phyloP scores from a whole-genome alignment of 2,113 vertebrate species.

The Zapornia atra region DNA sequence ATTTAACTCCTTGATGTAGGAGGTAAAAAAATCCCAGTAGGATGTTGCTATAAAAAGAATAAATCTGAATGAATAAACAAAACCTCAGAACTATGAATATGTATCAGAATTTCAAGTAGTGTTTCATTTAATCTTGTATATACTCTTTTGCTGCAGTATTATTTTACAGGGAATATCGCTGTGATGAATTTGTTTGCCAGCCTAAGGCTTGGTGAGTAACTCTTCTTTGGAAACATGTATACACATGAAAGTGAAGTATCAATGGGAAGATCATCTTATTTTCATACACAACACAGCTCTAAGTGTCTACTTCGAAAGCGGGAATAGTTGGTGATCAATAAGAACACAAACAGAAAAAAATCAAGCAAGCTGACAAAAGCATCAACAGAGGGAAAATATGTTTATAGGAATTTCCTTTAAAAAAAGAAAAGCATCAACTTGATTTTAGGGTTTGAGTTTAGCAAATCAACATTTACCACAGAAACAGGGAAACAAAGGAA shows the following conservation, averaged over 20 bases:
- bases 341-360: neutral
- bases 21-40: slow-evolving; percentile 53
- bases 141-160: neutral
- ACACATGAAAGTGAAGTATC: neutral
- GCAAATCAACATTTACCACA: neutral
- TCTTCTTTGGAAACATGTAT: neutral
- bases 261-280: neutral
- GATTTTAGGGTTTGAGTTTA: neutral
- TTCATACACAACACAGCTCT: neutral
- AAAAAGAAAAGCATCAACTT: neutral
- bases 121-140: neutral
- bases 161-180: neutral
- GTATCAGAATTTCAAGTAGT: slow-evolving; percentile 29
- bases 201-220: neutral
- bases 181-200: neutral
- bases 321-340: neutral
- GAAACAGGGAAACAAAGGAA: neutral
- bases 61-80: slow-evolving; percentile 42
- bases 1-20: slow-evolving; percentile 71
- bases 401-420: neutral
- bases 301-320: neutral
- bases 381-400: neutral
- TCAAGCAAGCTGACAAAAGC: neutral
- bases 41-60: slow-evolving; percentile 58
- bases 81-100: slow-evolving; percentile 22